Evolutionary conservation across 2,113 vertebrate genomes (phyloP).

Genomic region (Ptilonorhynchus violaceus): DNA sequence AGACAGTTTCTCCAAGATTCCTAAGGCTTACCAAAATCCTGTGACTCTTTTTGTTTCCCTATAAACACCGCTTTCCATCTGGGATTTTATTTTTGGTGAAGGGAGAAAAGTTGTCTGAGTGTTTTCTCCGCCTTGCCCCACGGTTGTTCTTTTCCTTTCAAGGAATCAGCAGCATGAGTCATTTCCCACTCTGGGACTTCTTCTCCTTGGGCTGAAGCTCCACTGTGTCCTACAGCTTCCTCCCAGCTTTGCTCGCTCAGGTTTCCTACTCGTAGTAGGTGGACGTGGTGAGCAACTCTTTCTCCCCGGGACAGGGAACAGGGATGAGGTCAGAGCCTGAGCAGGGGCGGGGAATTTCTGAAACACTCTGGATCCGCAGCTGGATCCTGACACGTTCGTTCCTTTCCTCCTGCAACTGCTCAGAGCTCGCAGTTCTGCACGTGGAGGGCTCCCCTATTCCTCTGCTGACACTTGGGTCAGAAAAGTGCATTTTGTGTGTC

Average conservation of each 20-base stretch:
- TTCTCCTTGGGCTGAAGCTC: not conserved
- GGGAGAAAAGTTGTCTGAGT: not conserved
- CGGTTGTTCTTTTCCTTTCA: constrained; percentile 23
- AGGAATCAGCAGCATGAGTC: not conserved
- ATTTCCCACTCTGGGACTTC: not conserved
- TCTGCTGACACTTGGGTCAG: not conserved
- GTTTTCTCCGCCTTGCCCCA: not conserved
- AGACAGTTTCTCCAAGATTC: not conserved
- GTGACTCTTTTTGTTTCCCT: constrained; percentile 13
- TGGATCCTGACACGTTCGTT: not conserved
- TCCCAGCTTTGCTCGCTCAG: not conserved
- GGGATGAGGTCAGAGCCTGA: not conserved
- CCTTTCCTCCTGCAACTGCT: not conserved
- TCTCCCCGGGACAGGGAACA: not conserved
- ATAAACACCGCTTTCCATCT: constrained; percentile 27
- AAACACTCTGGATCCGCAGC: not conserved
- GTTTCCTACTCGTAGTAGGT: not conserved
- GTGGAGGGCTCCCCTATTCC: not conserved
- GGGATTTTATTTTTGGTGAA: not conserved
- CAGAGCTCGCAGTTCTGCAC: not conserved
- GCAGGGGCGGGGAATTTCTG: not conserved
- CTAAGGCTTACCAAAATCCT: not conserved
- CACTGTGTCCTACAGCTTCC: not conserved
- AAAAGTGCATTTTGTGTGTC: not conserved
- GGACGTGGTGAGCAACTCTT: not conserved